Conservation (phyloP, 1,140 invertebrate species). For the Diorhabda carinulata region DNA sequence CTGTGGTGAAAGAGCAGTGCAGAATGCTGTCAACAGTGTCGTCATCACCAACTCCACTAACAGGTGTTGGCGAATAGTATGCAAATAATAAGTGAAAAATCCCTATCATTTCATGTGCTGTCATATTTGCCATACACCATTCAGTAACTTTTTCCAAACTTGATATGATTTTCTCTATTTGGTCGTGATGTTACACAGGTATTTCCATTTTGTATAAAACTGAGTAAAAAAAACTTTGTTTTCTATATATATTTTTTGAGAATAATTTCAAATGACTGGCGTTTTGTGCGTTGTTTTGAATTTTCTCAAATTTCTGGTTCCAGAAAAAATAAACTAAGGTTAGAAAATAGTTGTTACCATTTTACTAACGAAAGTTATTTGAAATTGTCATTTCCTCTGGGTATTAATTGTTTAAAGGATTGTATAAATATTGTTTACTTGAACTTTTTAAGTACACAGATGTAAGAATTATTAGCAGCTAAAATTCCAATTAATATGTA, state of each 20-base stretch:
- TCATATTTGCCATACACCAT: conserved; percentile 23
- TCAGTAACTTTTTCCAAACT: conserved; percentile 11
- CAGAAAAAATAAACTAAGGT: neutral
- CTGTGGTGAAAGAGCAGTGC: conserved; percentile 85
- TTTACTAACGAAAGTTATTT: conserved; percentile 26
- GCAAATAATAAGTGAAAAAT: conserved; percentile 50
- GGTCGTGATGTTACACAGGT: conserved; percentile 3
- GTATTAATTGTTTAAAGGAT: conserved; percentile 29
- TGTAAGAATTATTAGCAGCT: conserved; percentile 25
- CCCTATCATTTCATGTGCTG: conserved; percentile 23
- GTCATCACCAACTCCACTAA: conserved; percentile 67
- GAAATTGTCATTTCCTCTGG: conserved; percentile 22
- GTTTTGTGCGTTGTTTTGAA: conserved; percentile 4
- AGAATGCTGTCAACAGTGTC: conserved; percentile 62
- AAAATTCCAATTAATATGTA: conserved; percentile 10
- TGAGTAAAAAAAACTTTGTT: neutral
- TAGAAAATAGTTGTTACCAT: conserved; percentile 15
- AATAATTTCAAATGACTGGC: conserved; percentile 20
- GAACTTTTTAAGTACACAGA: neutral
- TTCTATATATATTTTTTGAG: neutral
- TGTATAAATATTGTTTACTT: conserved; percentile 12
- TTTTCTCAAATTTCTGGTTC: neutral
- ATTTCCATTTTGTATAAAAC: conserved; percentile 11
- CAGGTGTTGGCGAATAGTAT: conserved; percentile 62
- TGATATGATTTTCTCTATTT: neutral